Evolutionary conservation across 1,140 invertebrate species (phyloP), one percentile per base, ranked within the genome.

Genomic region (Rhizoglyphus robini): DNA sequence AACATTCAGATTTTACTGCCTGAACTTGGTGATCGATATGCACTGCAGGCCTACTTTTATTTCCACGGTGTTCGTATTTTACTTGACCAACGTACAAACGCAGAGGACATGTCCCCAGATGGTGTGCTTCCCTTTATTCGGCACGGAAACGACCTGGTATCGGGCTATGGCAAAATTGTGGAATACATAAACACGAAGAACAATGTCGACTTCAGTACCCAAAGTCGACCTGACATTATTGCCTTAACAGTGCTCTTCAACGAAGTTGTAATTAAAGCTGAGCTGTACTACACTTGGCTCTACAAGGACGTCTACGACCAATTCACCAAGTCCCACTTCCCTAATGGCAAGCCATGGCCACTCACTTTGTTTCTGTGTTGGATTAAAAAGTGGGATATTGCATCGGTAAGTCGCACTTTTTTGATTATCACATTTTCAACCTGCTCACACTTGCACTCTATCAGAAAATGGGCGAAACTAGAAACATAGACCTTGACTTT

Each of bases 51-150:
- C 1, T 60, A 32, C 15, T 29, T 60, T 32, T 8, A 60, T n/a
- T 60, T 32, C 2, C 15, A 60, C 25, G 29, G 36, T 3, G 27
- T 60, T 30, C 8, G 36, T 11, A 34, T 29, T 15, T 13, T 3
- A 13, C n/a, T 60, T 30, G 58, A 60, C 27, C 3, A 60, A 46
- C 58, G 58, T 20, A 29, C 27, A 1, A 60, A 60, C n/a, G 58
- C 58, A 1, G 58, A 60, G 36, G 15, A 29, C 15, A 60, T 60
- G 58, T 60, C 58, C 2, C 58, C 58, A 27, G 58, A 60, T 32
- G 58, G 58, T 1, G 15, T 29, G 25, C 29, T 60, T 11, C 58
- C 58, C 13, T 60, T 60, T 1, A 60, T 60, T 29, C 15, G 27
- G 15, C 27, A 34, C 29, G 58, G 58, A 29, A 8, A 29, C 29